A percentile compares a stretch with the other conserved stretches of the same genome.
These are phyloP conservation scores for Sepiola atlantica DNA, from an alignment of 2,888 invertebrate genomes.

Conservation along the genomic window DNA sequence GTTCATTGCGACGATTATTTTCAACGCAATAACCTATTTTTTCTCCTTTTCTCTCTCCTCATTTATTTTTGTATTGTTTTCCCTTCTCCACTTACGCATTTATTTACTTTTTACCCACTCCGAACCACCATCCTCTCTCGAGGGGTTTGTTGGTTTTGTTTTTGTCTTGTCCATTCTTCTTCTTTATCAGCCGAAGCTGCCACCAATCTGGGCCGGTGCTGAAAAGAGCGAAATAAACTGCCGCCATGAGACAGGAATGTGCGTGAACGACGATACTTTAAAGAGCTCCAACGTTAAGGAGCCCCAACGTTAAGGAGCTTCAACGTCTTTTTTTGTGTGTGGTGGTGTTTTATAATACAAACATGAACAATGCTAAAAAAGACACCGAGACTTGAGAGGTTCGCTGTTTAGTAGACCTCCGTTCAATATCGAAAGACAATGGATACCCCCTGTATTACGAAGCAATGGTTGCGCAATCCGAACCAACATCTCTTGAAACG, in stretches of 20 bases:
- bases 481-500: no score
- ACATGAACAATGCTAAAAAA: neutral
- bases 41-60: neutral
- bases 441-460: no score
- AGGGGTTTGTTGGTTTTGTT: neutral
- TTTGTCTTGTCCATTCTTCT: neutral
- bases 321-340: neutral
- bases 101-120: neutral
- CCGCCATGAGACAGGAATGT: neutral
- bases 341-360: neutral
- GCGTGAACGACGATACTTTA: neutral
- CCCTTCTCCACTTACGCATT: neutral
- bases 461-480: no score
- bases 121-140: neutral
- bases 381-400: slow-evolving; percentile 11
- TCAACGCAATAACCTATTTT: neutral
- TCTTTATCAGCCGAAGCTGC: slow-evolving; percentile 17
- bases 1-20: slow-evolving; percentile 5
- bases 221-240: neutral
- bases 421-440: no score
- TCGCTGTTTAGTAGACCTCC: neutral
- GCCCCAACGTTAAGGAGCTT: neutral
- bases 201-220: neutral
- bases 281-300: neutral
- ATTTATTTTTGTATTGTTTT: no score